These are phyloP conservation scores for Actinostola sp. DNA, from an alignment of 92 coral and sea anemone species.

Conservation along the genomic window DNA sequence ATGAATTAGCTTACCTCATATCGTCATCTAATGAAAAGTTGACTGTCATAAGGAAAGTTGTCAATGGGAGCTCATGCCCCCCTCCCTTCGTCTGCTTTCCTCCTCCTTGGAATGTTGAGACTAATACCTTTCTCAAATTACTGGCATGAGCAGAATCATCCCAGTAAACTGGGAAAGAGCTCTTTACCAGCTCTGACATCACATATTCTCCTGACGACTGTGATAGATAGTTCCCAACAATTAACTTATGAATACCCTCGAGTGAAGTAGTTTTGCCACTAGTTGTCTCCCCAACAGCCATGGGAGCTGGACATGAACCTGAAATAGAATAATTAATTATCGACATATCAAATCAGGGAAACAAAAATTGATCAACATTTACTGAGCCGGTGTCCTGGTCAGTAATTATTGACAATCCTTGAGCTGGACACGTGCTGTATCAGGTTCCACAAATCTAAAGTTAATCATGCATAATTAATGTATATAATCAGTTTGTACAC, in stretches of 20 bases:
- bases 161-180: slow-evolving; percentile 53
- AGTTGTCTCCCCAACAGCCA: slow-evolving; percentile 46
- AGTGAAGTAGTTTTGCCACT: slow-evolving; percentile 55
- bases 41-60: slow-evolving; percentile 38
- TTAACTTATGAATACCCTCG: slow-evolving; percentile 4
- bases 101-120: slow-evolving; percentile 35
- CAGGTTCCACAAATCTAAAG: too few species aligned
- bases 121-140: slow-evolving; percentile 22
- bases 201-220: slow-evolving; percentile 56
- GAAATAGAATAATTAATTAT: not conserved
- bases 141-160: slow-evolving; percentile 48
- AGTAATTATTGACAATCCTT: too few species aligned
- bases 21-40: slow-evolving; percentile 45
- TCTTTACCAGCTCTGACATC: slow-evolving; percentile 22
- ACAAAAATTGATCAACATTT: not conserved
- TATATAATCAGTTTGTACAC: too few species aligned
- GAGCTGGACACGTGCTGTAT: too few species aligned
- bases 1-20: slow-evolving; percentile 14
- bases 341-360: not conserved
- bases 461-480: too few species aligned
- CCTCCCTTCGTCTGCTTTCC: slow-evolving; percentile 29
- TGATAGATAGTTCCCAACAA: slow-evolving; percentile 42
- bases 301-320: slow-evolving; percentile 66
- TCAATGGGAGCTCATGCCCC: slow-evolving; percentile 28
- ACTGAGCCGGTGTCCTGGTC: too few species aligned